These are phyloP conservation scores for Bombycilla garrulus DNA, from an alignment of 2,113 vertebrate genomes.

Conservation along the genomic window DNA sequence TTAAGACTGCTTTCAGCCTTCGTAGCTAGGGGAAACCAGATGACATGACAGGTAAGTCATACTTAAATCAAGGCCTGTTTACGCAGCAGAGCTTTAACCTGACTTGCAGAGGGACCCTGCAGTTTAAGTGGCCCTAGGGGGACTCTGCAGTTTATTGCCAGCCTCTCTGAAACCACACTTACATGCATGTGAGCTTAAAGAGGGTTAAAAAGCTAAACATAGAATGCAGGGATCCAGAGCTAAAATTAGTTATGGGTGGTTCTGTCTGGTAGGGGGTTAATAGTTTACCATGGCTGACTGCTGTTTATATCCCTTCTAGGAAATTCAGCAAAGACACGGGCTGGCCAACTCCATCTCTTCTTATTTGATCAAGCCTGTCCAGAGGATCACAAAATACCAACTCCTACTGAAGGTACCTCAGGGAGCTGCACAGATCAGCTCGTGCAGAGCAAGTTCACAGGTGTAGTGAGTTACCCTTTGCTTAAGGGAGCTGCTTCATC, in stretches of 20 bases:
- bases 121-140: background rate
- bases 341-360: slow-evolving; percentile 98
- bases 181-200: background rate
- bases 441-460: background rate
- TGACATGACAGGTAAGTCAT: background rate
- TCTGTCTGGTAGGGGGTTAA: background rate
- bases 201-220: background rate
- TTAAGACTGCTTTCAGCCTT: slow-evolving; percentile 11
- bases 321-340: slow-evolving; percentile 93
- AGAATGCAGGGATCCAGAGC: background rate
- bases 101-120: background rate
- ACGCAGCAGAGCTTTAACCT: background rate
- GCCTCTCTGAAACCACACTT: background rate
- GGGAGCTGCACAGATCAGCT: background rate
- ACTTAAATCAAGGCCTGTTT: background rate
- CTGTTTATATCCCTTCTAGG: slow-evolving; percentile 73
- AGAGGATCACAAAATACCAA: slow-evolving; percentile 98
- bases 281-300: background rate
- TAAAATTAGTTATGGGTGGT: background rate
- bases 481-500: background rate
- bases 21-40: background rate
- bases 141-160: background rate
- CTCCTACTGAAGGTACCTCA: slow-evolving; percentile 90
- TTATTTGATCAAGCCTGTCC: slow-evolving; percentile 98
- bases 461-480: background rate